A percentile compares a stretch with the other conserved stretches of the same genome.
Conservation (phyloP, 92 coral and sea anemone species). For the Epizoanthus fatuus region DNA sequence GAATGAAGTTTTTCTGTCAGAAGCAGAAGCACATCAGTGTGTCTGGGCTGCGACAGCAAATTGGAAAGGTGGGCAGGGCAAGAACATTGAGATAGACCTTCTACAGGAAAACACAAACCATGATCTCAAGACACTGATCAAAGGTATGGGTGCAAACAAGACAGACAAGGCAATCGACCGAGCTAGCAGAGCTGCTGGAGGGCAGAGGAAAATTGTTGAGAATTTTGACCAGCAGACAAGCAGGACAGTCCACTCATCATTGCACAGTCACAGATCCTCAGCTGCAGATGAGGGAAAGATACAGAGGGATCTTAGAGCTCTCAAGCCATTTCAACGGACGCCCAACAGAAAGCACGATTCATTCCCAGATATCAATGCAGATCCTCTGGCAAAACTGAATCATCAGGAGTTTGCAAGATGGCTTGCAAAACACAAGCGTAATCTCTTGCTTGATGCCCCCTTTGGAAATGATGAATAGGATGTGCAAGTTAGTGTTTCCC, state of each 20-base stretch:
- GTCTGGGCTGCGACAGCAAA: slow-evolving; percentile 80
- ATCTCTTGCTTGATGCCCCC: slow-evolving; percentile 70
- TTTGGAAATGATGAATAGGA: slow-evolving; percentile 39
- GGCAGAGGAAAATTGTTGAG: slow-evolving; percentile 53
- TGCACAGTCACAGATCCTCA: slow-evolving; percentile 65
- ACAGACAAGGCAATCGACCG: slow-evolving; percentile 72
- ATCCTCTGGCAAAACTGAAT: slow-evolving; percentile 56
- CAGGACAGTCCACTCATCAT: slow-evolving; percentile 36
- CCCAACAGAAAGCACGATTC: slow-evolving; percentile 58
- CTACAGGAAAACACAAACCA: slow-evolving; percentile 73
- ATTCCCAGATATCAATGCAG: slow-evolving; percentile 64
- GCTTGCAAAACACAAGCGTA: slow-evolving; percentile 65
- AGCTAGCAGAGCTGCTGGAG: slow-evolving; percentile 70
- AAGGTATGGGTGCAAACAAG: slow-evolving; percentile 78
- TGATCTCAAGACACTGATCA: slow-evolving; percentile 61
- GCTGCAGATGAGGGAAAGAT: slow-evolving; percentile 61
- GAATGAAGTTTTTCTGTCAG: slow-evolving; percentile 59
- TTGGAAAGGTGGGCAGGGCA: slow-evolving; percentile 73
- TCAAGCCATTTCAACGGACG: slow-evolving; percentile 50
- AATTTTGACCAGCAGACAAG: slow-evolving; percentile 55
- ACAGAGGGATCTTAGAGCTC: slow-evolving; percentile 53
- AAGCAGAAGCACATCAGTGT: slow-evolving; percentile 73
- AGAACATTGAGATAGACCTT: slow-evolving; percentile 71
- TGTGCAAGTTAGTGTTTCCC: background rate
- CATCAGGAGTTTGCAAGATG: slow-evolving; percentile 66